Percentiles rank a stretch among this genome's conserved stretches.
phyloP scores from a whole-genome alignment of 1,140 invertebrate genomes.

The Varroa destructor region DNA sequence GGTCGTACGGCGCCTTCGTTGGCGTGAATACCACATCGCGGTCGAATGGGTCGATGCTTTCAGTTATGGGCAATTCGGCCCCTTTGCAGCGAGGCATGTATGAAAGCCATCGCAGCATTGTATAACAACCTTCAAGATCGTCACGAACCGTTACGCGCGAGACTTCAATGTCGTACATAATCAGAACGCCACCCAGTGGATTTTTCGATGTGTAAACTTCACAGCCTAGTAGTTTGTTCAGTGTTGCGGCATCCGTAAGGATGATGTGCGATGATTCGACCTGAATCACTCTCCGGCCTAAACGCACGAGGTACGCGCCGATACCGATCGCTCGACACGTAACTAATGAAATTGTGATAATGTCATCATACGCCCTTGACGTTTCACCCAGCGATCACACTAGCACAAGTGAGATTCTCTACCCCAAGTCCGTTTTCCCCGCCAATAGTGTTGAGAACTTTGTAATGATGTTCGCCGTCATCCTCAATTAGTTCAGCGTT shows the following conservation, averaged over 20 bases:
- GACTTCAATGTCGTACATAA: constrained; percentile 94
- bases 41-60: constrained; percentile 61
- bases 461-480: constrained; percentile 79
- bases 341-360: constrained; percentile 78
- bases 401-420: constrained; percentile 87
- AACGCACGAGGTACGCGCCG: constrained; percentile 82
- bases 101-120: constrained; percentile 58
- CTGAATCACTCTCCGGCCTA: constrained; percentile 88
- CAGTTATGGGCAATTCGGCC: constrained; percentile 59
- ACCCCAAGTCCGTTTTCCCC: constrained; percentile 89
- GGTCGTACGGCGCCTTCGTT: constrained; percentile 82
- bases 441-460: constrained; percentile 89
- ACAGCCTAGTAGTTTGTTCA: constrained; percentile 78
- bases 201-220: constrained; percentile 97
- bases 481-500: constrained; percentile 81
- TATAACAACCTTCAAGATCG: constrained; percentile 85
- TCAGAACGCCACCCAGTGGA: constrained; percentile 88
- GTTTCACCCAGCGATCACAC: constrained; percentile 94
- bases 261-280: constrained; percentile 98
- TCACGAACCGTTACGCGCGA: constrained; percentile 73
- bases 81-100: constrained; percentile 44
- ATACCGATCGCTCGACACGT: constrained; percentile 96
- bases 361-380: constrained; percentile 76
- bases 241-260: constrained; percentile 82
- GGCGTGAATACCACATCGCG: constrained; percentile 75